Conservation (phyloP, 2,888 invertebrate species). For the Phlogophora meticulosa region DNA sequence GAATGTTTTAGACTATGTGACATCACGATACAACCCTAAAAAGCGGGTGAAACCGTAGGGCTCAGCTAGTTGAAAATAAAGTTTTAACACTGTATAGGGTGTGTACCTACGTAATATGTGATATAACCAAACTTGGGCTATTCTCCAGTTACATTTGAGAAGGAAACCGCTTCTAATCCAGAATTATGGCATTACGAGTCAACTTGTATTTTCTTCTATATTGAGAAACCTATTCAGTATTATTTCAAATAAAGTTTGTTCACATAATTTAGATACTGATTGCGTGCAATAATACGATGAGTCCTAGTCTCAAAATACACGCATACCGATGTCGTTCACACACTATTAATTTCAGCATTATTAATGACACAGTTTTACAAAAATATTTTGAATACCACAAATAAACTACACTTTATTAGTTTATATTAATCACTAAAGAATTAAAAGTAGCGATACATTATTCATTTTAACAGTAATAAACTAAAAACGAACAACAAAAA, state of each 20-base stretch:
- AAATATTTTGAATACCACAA: slow-evolving; percentile 59
- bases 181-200: too few species aligned
- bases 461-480: slow-evolving; percentile 55
- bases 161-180: too few species aligned
- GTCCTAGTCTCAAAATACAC: slow-evolving; percentile 31
- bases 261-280: not conserved
- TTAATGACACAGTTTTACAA: slow-evolving; percentile 49
- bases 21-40: too few species aligned
- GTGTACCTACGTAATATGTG: too few species aligned
- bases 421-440: slow-evolving; percentile 60
- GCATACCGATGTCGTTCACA: slow-evolving; percentile 43
- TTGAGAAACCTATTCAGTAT: too few species aligned
- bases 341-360: slow-evolving; percentile 58
- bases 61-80: too few species aligned
- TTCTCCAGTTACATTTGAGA: not conserved
- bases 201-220: not conserved
- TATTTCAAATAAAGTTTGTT: not conserved
- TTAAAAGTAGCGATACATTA: slow-evolving; percentile 54
- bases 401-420: slow-evolving; percentile 53
- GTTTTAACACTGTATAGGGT: too few species aligned
- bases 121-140: too few species aligned
- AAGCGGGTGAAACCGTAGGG: too few species aligned
- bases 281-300: slow-evolving; percentile 10
- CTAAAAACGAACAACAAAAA: slow-evolving; percentile 42
- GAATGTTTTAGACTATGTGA: too few species aligned